A percentile compares a stretch with the other conserved stretches of the same genome.
These are phyloP conservation scores for Ammodytes marinus DNA, from an alignment of 2,113 vertebrate genomes.

Conservation along the genomic window DNA sequence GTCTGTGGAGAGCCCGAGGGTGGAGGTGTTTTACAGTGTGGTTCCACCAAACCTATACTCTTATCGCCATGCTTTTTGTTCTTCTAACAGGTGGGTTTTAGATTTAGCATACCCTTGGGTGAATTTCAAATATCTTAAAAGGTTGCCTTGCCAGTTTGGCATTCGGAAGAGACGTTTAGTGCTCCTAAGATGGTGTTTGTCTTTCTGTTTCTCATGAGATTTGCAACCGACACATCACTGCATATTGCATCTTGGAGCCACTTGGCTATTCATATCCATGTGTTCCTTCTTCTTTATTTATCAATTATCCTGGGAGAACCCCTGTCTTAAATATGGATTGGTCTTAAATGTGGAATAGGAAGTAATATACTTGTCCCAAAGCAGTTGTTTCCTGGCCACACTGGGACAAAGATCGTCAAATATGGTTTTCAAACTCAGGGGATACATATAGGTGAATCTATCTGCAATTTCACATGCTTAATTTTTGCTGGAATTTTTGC, in stretches of 20 bases:
- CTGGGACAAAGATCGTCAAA: not conserved
- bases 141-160: constrained; percentile 28
- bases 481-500: not conserved
- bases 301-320: not conserved
- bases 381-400: constrained; percentile 1
- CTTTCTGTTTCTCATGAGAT: constrained; percentile 29
- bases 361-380: constrained; percentile 6
- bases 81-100: constrained; percentile 42
- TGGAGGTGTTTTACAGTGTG: constrained; percentile 30
- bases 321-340: constrained; percentile 18
- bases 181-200: constrained; percentile 17
- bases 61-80: constrained; percentile 44
- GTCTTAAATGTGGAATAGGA: constrained; percentile 10
- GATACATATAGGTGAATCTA: not conserved
- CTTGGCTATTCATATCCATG: constrained; percentile 5
- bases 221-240: constrained; percentile 19
- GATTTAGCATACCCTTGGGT: constrained; percentile 7
- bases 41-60: constrained; percentile 9
- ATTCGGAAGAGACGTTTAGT: constrained; percentile 19
- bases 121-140: constrained; percentile 36
- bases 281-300: constrained; percentile 36
- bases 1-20: constrained; percentile 39
- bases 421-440: not conserved
- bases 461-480: not conserved
- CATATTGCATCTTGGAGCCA: constrained; percentile 29